Conservation (phyloP, 2,888 invertebrate species). For the Spisula solida region DNA sequence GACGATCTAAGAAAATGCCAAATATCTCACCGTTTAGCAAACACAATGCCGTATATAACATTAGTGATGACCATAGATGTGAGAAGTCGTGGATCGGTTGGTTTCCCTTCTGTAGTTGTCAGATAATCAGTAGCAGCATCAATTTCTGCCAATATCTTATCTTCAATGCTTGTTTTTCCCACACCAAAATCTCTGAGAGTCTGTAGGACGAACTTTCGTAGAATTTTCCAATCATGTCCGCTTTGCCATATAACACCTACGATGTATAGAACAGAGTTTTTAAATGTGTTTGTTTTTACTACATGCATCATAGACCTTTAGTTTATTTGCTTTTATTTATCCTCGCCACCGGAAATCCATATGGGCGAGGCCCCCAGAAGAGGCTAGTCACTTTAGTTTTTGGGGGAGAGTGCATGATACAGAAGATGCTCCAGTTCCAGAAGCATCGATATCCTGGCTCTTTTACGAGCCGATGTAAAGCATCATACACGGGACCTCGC, state of each 20-base stretch:
- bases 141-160: constrained; percentile 68
- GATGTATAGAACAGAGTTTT: no score
- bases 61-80: constrained; percentile 71
- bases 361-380: no score
- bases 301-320: background rate
- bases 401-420: no score
- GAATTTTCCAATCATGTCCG: constrained; percentile 66
- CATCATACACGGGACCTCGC: no score
- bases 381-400: no score
- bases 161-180: constrained; percentile 72
- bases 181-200: constrained; percentile 73
- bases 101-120: constrained; percentile 41
- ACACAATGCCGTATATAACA: constrained; percentile 76
- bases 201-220: constrained; percentile 63
- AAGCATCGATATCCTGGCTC: no score
- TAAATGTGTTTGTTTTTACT: background rate
- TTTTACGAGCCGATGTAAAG: no score
- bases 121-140: constrained; percentile 56
- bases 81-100: constrained; percentile 51
- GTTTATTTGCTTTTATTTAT: no score
- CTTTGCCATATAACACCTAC: constrained; percentile 43
- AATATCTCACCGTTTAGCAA: constrained; percentile 71
- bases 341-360: no score
- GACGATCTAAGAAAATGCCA: background rate
- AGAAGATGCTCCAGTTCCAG: no score